Evolutionary conservation across 2,113 vertebrate species (phyloP).

Genomic region (Amphilophus citrinellus): DNA sequence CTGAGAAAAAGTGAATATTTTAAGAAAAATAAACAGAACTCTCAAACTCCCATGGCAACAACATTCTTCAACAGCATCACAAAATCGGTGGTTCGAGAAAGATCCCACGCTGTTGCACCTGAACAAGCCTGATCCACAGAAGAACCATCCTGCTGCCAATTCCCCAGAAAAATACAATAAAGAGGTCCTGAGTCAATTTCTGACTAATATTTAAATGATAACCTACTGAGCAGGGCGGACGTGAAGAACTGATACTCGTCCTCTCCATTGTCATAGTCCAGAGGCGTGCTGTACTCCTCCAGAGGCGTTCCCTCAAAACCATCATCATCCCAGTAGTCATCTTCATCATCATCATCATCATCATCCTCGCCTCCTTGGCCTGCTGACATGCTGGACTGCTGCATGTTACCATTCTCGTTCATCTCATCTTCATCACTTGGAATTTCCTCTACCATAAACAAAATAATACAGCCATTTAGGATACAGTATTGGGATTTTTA

Average conservation of each 20-base stretch:
- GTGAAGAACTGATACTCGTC: conserved; percentile 98
- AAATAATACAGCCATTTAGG: not conserved
- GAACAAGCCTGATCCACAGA: not conserved
- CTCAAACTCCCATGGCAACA: not conserved
- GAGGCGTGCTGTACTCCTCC: conserved; percentile 94
- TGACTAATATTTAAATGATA: not conserved
- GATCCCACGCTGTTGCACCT: not conserved
- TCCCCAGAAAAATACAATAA: not conserved
- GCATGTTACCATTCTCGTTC: conserved; percentile 82
- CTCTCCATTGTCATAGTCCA: conserved; percentile 93
- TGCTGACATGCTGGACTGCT: conserved; percentile 72
- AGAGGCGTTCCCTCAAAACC: conserved; percentile 93
- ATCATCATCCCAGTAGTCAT: conserved; percentile 96
- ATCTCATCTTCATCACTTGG: conserved; percentile 94
- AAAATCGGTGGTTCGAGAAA: not conserved
- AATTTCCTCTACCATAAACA: conserved; percentile 88
- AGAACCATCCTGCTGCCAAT: not conserved
- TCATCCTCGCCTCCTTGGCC: conserved; percentile 73
- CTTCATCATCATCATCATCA: conserved; percentile 84
- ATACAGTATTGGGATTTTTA: not conserved
- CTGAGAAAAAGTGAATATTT: not conserved
- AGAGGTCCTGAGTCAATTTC: not conserved
- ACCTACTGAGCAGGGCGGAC: conserved; percentile 89
- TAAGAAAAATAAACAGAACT: too few relatives aligned
- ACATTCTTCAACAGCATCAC: not conserved